A percentile compares a stretch with the other conserved stretches of the same genome.
These are phyloP conservation scores for Arrhamphus sclerolepis DNA, from an alignment of 2,797 vertebrate genomes.

Conservation along the genomic window DNA sequence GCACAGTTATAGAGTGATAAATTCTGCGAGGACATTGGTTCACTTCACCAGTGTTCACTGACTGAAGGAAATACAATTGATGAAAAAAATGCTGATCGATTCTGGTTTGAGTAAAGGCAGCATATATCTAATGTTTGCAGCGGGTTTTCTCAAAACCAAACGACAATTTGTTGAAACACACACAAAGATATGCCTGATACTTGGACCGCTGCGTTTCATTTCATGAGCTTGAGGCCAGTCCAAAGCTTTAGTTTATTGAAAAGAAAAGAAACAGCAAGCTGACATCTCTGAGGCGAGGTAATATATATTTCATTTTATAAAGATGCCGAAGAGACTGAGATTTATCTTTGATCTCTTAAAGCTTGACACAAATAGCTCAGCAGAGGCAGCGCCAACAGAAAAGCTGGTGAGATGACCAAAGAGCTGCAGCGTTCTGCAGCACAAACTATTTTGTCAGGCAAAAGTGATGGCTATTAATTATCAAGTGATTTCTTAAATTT, in stretches of 20 bases:
- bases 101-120: slow-evolving; percentile 2
- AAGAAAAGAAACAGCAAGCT: slow-evolving; percentile 6
- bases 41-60: not conserved
- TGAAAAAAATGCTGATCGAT: slow-evolving; percentile 8
- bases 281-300: slow-evolving; percentile 21
- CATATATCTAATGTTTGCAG: slow-evolving; percentile 2
- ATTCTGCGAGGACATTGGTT: not conserved
- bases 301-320: slow-evolving; percentile 31
- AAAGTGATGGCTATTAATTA: not conserved
- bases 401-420: slow-evolving; percentile 1
- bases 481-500: too few species aligned
- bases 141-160: not conserved
- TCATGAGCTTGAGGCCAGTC: not conserved
- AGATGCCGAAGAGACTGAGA: slow-evolving; percentile 30
- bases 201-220: not conserved
- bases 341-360: slow-evolving; percentile 34
- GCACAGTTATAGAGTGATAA: not conserved
- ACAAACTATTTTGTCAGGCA: not conserved
- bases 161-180: not conserved
- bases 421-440: slow-evolving; percentile 2
- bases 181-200: not conserved
- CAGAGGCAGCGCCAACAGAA: slow-evolving; percentile 2
- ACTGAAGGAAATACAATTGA: slow-evolving; percentile 18
- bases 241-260: slow-evolving; percentile 8
- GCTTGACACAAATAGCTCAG: slow-evolving; percentile 5